Conservation (phyloP, 2,113 vertebrate genomes). For the Phyllopteryx taeniolatus region DNA sequence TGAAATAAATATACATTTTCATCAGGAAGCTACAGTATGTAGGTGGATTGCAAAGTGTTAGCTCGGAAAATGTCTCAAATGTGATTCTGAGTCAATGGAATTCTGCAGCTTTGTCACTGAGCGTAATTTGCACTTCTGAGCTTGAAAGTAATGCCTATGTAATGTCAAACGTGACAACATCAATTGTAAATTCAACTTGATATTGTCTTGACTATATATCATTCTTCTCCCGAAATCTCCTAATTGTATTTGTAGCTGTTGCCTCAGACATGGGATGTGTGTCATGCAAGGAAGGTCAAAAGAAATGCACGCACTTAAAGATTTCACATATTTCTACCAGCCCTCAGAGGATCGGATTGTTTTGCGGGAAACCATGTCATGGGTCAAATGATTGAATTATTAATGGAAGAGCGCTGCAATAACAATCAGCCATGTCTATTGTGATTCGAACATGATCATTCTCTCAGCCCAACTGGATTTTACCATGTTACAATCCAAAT, state of each 20-base stretch:
- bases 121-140: not conserved
- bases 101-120: not conserved
- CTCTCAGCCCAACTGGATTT: conserved; percentile 62
- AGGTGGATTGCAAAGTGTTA: not conserved
- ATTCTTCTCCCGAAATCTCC: conserved; percentile 8
- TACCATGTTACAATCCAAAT: conserved; percentile 71
- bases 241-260: conserved; percentile 46
- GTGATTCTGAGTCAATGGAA: not conserved
- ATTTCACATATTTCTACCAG: conserved; percentile 64
- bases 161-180: not conserved
- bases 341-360: conserved; percentile 66
- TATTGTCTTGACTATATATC: conserved; percentile 13
- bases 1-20: not conserved
- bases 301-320: conserved; percentile 35
- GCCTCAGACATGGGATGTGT: conserved; percentile 44
- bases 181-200: not conserved
- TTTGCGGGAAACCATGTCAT: conserved; percentile 76
- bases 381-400: conserved; percentile 78
- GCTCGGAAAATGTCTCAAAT: not conserved
- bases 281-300: conserved; percentile 66
- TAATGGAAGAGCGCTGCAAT: conserved; percentile 68
- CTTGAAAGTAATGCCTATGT: too few relatives aligned
- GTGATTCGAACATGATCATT: conserved; percentile 65
- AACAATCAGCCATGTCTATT: conserved; percentile 68
- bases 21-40: not conserved